These are phyloP conservation scores for Archilochus colubris DNA, from an alignment of 2,113 vertebrate species.

Conservation along the genomic window DNA sequence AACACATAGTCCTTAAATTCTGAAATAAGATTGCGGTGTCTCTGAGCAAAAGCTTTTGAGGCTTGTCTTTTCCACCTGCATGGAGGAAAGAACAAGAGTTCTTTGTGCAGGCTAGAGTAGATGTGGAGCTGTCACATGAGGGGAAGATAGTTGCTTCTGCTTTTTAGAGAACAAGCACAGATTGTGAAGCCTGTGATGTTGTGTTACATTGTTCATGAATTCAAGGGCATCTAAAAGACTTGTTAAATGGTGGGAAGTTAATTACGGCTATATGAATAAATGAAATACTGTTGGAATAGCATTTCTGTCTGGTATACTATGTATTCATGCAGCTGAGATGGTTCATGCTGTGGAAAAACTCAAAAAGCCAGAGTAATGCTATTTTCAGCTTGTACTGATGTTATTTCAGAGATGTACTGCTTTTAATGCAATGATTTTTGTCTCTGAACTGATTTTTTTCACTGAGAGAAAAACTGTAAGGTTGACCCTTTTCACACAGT, in stretches of 20 bases:
- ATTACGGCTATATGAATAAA: constrained; percentile 36
- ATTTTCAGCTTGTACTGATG: background rate
- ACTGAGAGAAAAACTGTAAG: background rate
- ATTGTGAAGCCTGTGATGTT: constrained; percentile 47
- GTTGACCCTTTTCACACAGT: background rate
- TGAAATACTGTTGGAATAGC: background rate
- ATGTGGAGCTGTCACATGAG: constrained; percentile 76
- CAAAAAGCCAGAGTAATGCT: background rate
- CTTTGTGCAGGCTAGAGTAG: constrained; percentile 70
- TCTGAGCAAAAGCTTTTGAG: constrained; percentile 48
- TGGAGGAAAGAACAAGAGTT: constrained; percentile 65
- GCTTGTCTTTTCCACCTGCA: constrained; percentile 69
- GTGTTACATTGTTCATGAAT: constrained; percentile 51
- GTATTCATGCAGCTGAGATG: background rate
- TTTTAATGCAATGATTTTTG: background rate
- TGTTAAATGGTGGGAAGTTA: constrained; percentile 44
- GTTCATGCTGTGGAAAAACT: background rate
- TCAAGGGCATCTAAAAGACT: constrained; percentile 22
- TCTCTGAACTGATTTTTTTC: background rate
- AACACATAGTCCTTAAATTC: background rate
- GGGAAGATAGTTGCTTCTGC: constrained; percentile 66
- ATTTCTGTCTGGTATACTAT: background rate
- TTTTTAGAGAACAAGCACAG: constrained; percentile 61
- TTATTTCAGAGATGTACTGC: background rate
- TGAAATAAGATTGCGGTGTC: background rate